Evolutionary conservation across 64 coral and sea anemone genomes (phyloP).

Genomic region (Astreopora myriophthalma): DNA sequence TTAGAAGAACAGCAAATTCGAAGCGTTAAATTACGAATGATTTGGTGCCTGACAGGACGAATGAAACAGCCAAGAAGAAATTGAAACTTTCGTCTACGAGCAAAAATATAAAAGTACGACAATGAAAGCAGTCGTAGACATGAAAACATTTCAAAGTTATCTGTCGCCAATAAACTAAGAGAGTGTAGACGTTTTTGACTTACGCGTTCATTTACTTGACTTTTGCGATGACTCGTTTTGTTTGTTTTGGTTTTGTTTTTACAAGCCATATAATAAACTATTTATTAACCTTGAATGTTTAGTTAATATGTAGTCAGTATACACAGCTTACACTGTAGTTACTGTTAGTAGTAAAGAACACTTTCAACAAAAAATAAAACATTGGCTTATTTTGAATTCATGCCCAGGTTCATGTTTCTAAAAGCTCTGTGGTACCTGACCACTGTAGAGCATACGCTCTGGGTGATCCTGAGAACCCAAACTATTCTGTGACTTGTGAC

Average conservation of each 20-base stretch:
- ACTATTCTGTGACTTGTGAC: background rate
- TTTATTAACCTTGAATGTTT: background rate
- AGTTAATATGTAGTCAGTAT: no score
- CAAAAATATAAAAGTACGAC: no score
- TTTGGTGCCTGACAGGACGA: background rate
- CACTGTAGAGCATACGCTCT: background rate
- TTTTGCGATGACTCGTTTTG: background rate
- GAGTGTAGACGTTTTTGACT: no score
- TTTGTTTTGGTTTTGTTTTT: background rate
- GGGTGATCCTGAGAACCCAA: background rate
- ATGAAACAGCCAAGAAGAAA: background rate
- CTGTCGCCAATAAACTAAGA: no score
- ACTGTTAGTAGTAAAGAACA: constrained; percentile 7
- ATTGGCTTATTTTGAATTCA: constrained; percentile 22
- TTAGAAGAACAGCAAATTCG: background rate
- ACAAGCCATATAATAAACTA: background rate
- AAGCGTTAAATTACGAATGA: background rate
- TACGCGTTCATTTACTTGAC: no score
- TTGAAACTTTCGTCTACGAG: no score
- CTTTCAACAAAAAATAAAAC: background rate
- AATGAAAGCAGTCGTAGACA: background rate
- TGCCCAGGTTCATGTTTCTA: constrained; percentile 10
- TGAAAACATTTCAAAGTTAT: background rate
- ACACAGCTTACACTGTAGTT: background rate
- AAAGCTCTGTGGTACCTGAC: background rate